Evolutionary conservation across 2,113 vertebrate species (phyloP), one percentile per base, ranked within the genome.

Genomic region (Pipa parva): DNA sequence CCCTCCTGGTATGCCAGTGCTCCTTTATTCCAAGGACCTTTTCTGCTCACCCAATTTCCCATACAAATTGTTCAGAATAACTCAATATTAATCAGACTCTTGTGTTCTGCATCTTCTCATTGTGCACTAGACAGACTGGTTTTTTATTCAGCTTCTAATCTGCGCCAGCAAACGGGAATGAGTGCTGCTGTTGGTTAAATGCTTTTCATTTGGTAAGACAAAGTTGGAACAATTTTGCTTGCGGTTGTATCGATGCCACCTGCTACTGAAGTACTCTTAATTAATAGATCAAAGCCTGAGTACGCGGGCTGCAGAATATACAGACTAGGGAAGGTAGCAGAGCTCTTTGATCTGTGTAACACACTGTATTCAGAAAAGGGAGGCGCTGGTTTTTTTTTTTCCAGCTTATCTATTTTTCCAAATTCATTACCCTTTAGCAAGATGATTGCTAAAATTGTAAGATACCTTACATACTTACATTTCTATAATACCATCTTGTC

Each of bases 201-300:
- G 77, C 76, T 87, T 84, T 78, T 75, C 64, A 27, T 70, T 73
- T 61, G 63, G 45, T 33, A 72, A 27, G 58, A 62, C 17, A 63
- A 67, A 61, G 58, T 63, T 45, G 31, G 63, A 66, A 50, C 72
- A 27, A 72, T 74, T 79, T 78, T 76, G 75, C 62, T 68, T 66
- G 73, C 67, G 59, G 75, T 68, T 77, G 80, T 78, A 80, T 88
- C 78, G 78, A 77, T 88, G 80, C 76, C 85, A 76, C 85, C 85
- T 87, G 84, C 84, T 85, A 78, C 76, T 80, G 66, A 76, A 84
- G 58, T 82, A 80, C 75, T 88, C 86, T 88, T 88, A 84, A 82
- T 82, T 87, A 82, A 73, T 75, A 78, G 82, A 88, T 86, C 85
- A 89, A 91, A 87, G 83, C 75, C 63, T 67, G 64, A 48, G 63